A percentile compares a stretch with the other conserved stretches of the same genome.
These are phyloP conservation scores for Platycheirus rosarum DNA, from an alignment of 2,888 invertebrate genomes.

Conservation along the genomic window DNA sequence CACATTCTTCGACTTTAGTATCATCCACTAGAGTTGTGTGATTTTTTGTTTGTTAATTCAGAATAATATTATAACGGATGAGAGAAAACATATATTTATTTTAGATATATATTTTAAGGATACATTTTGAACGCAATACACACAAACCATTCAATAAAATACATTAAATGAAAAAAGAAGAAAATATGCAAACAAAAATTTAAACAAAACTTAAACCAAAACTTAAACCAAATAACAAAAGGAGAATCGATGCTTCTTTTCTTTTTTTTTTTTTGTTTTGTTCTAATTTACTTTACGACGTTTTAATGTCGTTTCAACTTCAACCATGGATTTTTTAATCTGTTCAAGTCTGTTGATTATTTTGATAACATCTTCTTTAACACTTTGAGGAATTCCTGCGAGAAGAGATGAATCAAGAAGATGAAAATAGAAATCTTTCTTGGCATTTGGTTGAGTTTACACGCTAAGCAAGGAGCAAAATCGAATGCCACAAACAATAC, in stretches of 20 bases:
- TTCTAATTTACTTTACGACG: neutral
- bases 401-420: conserved; percentile 11
- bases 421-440: neutral
- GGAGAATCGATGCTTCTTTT: neutral
- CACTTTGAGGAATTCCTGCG: neutral
- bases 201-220: too few relatives aligned
- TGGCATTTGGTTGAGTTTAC: neutral
- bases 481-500: too few relatives aligned
- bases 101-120: too few relatives aligned
- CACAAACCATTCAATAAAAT: conserved; percentile 15
- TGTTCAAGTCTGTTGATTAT: neutral
- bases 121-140: conserved; percentile 16
- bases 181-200: neutral
- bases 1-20: conserved; percentile 69
- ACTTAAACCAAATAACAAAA: neutral
- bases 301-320: neutral
- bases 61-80: conserved; percentile 36
- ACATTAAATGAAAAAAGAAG: neutral
- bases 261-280: neutral
- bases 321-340: neutral
- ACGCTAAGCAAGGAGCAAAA: too few relatives aligned
- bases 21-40: conserved; percentile 61
- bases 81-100: conserved; percentile 53
- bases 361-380: neutral
- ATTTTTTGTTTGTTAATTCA: conserved; percentile 26